phyloP scores from a whole-genome alignment of 2,888 invertebrate species.

The Hirtodrosophila duncani region DNA sequence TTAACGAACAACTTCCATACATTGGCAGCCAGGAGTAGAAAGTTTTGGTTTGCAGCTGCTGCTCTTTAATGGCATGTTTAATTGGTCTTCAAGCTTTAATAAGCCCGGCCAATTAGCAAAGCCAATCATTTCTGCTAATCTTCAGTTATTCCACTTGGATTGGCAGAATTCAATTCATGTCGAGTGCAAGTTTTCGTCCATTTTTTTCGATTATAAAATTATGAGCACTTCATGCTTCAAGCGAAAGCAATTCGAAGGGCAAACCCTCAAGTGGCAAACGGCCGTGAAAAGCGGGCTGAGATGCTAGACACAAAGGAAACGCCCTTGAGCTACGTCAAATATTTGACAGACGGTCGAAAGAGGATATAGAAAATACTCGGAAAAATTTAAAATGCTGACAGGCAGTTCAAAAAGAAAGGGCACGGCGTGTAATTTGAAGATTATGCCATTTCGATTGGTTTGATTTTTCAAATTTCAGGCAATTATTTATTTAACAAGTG shows the following conservation, averaged over 20 bases:
- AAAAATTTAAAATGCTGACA: slow-evolving; percentile 11
- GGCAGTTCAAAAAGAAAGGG: too few species aligned
- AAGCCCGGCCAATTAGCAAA: slow-evolving; percentile 29
- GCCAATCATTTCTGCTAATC: slow-evolving; percentile 20
- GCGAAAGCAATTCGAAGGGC: background rate
- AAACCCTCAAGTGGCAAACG: too few species aligned
- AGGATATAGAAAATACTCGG: slow-evolving; percentile 5
- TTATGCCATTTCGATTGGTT: too few species aligned
- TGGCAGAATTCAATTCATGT: slow-evolving; percentile 9
- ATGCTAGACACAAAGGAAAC: background rate
- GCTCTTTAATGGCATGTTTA: slow-evolving; percentile 13
- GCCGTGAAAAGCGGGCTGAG: slow-evolving; percentile 7
- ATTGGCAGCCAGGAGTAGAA: too few species aligned
- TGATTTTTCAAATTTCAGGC: slow-evolving; percentile 4
- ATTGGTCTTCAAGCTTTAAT: slow-evolving; percentile 9
- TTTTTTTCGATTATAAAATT: too few species aligned
- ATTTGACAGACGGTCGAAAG: slow-evolving; percentile 16
- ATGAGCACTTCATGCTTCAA: too few species aligned
- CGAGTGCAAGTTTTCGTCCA: slow-evolving; percentile 18
- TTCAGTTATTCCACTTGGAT: slow-evolving; percentile 29
- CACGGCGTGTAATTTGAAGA: too few species aligned
- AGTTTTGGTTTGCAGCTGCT: slow-evolving; percentile 32
- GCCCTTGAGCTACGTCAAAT: slow-evolving; percentile 29
- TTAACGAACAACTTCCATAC: too few species aligned
- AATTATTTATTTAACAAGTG: too few species aligned